These are phyloP conservation scores for Aselliscus stoliczkanus DNA, from an alignment of 2,797 vertebrate species.

Conservation along the genomic window DNA sequence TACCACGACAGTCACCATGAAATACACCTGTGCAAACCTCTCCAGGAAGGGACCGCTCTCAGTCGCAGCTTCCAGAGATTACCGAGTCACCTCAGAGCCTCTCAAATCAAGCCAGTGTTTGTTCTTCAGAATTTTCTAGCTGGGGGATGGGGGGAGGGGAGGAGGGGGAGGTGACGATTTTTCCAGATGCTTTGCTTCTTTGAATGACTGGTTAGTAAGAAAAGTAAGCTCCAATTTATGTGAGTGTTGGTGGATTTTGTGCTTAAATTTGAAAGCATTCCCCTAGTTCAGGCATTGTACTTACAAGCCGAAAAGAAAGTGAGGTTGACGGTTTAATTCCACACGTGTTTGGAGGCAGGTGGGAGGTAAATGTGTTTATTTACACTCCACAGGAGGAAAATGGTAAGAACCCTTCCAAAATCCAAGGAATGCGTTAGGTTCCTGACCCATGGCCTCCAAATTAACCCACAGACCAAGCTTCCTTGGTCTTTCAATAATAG, in stretches of 20 bases:
- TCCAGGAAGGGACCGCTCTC: neutral
- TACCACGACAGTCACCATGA: rapidly evolving
- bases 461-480: neutral
- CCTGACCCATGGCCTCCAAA: neutral
- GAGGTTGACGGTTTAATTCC: neutral
- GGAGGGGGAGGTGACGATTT: neutral
- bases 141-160: rapidly evolving
- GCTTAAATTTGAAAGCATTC: neutral
- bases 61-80: neutral
- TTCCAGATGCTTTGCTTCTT: neutral
- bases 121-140: neutral
- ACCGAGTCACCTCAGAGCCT: neutral
- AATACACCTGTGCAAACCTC: no score
- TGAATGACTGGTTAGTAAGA: neutral
- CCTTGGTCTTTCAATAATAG: neutral
- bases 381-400: neutral
- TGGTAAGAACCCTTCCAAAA: neutral
- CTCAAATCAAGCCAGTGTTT: neutral
- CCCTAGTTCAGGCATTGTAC: neutral
- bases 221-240: neutral
- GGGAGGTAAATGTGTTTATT: neutral
- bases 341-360: neutral
- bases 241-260: neutral
- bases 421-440: neutral
- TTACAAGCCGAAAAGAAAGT: neutral